Evolutionary conservation across 2,888 invertebrate genomes (phyloP).

Genomic region (Mesorhabditis sp.): DNA sequence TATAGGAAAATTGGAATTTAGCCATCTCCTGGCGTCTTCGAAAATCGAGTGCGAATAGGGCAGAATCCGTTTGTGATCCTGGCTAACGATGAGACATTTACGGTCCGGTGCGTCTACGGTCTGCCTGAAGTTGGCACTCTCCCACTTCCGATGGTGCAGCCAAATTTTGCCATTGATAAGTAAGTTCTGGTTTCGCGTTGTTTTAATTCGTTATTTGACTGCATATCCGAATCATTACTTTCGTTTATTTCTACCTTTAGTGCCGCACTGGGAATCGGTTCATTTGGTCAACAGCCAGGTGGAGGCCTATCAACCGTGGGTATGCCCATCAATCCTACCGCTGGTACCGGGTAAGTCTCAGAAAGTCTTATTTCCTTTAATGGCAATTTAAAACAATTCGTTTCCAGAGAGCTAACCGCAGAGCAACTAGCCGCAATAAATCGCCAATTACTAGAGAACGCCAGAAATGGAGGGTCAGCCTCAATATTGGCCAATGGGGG

Average conservation of each 20-base stretch:
- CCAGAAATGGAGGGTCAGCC: background rate
- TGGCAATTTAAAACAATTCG: no score
- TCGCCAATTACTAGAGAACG: slow-evolving; percentile 1
- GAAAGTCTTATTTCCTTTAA: no score
- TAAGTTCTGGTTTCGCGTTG: slow-evolving; percentile 8
- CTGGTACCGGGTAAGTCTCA: background rate
- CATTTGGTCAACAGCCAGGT: slow-evolving; percentile 3
- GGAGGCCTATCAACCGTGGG: slow-evolving; percentile 3
- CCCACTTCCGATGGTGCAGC: slow-evolving; percentile 41
- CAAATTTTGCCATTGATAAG: slow-evolving; percentile 49
- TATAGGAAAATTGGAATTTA: slow-evolving; percentile 16
- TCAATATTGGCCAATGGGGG: slow-evolving; percentile 4
- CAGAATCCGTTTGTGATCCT: slow-evolving; percentile 54
- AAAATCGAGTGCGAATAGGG: slow-evolving; percentile 55
- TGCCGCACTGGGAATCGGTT: background rate
- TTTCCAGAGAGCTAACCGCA: background rate
- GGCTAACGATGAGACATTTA: slow-evolving; percentile 41
- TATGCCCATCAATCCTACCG: background rate
- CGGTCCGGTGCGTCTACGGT: slow-evolving; percentile 46
- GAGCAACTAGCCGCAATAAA: slow-evolving; percentile 3
- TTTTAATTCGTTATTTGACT: no score
- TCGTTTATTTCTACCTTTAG: background rate
- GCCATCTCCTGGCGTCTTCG: slow-evolving; percentile 51
- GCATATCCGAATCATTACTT: no score
- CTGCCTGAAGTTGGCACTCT: slow-evolving; percentile 48